Evolutionary conservation across 2,113 vertebrate genomes (phyloP), one percentile per base, ranked within the genome.

Genomic region (Stomatorhinus ivindoensis): DNA sequence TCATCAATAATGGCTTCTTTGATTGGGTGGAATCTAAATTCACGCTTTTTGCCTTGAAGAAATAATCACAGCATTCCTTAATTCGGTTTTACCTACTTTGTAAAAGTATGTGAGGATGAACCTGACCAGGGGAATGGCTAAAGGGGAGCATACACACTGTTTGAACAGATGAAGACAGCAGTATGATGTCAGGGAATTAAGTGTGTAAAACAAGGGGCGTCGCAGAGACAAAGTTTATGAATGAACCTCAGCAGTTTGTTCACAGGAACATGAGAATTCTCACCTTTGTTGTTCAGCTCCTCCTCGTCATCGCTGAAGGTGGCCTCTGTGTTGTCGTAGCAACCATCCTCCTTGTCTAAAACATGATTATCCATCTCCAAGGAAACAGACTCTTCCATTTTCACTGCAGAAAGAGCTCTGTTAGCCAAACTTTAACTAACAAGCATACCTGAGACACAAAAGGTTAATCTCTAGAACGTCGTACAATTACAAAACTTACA

Each of bases 231-330:
- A 46, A n/a, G 88, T 65, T 24, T 83, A 27, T 9, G 31, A 48
- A 47, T 83, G n/a, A 51, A 86, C 39, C 58, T 35, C 89, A 69
- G 61, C n/a, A 17, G 44, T 69, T 24, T 46, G 19, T 89, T 35
- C 42, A 87, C 39, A 86, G 83, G 55, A 51, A 35, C 31, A 17
- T 51, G 7, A 73, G 27, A 39, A 42, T 44, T 73, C 93, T 94
- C 89, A 98, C 97, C 97, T 96, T 98, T 99, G 93, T 92, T 97
- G 93, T 93, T 97, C 89, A 99, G 87, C 17, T 99, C 98, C 1
- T 99, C 98, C 86, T 99, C 98, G 0, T 99, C 98, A 0, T 99
- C 98, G 0, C 98, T 99, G 93, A 99, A 99, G 0, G 98, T 95
- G 0, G 98, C 98, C 89, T 99, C 98, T 0, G 98, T 97, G 11